Conservation (phyloP, 2,797 vertebrate species). For the Xenentodon cancila region DNA sequence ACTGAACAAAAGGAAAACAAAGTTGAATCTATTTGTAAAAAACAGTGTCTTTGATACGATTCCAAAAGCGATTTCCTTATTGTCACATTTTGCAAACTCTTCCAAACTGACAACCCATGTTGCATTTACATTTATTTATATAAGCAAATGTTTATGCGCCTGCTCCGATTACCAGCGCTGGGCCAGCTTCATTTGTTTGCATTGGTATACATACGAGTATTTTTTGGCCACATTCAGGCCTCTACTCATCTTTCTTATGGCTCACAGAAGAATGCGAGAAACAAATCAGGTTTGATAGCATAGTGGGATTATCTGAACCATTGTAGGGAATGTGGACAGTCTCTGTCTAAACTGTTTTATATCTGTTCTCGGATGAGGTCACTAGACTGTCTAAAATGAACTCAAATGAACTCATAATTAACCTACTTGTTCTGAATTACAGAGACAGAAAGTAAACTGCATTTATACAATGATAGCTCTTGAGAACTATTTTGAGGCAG, state of each 20-base stretch:
- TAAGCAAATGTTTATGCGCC: conserved; percentile 59
- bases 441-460: not conserved
- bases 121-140: conserved; percentile 59
- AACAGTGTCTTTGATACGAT: conserved; percentile 34
- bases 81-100: conserved; percentile 55
- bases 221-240: conserved; percentile 44
- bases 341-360: not conserved
- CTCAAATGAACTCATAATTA: conserved; percentile 8
- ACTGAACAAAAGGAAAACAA: conserved; percentile 40
- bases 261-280: conserved; percentile 26
- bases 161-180: conserved; percentile 46
- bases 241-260: conserved; percentile 24
- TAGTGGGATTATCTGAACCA: conserved; percentile 14
- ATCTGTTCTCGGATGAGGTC: conserved; percentile 12
- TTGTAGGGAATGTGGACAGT: not conserved
- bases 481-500: too few relatives aligned
- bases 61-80: conserved; percentile 46
- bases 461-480: too few relatives aligned
- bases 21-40: conserved; percentile 37
- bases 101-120: conserved; percentile 46
- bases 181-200: conserved; percentile 49
- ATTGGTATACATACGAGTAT: conserved; percentile 30
- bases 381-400: conserved; percentile 6
- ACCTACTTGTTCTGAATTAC: not conserved
- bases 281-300: conserved; percentile 18